Conservation (phyloP, 2,888 invertebrate genomes). For the Portevinia maculata region DNA sequence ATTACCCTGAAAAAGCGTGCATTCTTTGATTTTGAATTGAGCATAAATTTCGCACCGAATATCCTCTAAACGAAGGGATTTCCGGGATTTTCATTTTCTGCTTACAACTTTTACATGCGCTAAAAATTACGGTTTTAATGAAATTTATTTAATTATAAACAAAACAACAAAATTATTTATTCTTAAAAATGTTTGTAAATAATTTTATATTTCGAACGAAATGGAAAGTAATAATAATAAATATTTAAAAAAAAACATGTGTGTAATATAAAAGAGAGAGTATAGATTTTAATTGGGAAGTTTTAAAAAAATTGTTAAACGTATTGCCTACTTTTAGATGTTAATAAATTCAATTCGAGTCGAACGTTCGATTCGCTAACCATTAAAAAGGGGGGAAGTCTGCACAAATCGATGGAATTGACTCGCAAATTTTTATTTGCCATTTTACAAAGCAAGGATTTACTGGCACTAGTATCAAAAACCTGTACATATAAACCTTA, state of each 20-base stretch:
- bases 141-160: constrained; percentile 29
- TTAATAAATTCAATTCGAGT: too few species aligned
- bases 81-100: constrained; percentile 82
- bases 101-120: constrained; percentile 83
- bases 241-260: not conserved
- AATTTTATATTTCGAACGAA: too few species aligned
- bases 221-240: not conserved
- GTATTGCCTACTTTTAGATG: too few species aligned
- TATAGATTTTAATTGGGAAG: too few species aligned
- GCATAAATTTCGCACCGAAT: constrained; percentile 82
- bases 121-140: constrained; percentile 76
- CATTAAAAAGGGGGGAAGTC: not conserved
- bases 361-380: too few species aligned
- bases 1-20: constrained; percentile 82
- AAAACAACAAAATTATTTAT: not conserved
- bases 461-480: too few species aligned
- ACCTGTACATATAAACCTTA: too few species aligned
- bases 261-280: not conserved
- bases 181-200: constrained; percentile 23
- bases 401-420: too few species aligned
- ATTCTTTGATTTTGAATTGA: constrained; percentile 80
- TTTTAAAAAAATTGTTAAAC: not conserved
- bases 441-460: too few species aligned
- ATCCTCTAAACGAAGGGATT: constrained; percentile 82
- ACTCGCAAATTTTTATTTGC: too few species aligned